These are phyloP conservation scores for Penaeus monodon DNA, from an alignment of 2,888 invertebrate species.

Conservation along the genomic window DNA sequence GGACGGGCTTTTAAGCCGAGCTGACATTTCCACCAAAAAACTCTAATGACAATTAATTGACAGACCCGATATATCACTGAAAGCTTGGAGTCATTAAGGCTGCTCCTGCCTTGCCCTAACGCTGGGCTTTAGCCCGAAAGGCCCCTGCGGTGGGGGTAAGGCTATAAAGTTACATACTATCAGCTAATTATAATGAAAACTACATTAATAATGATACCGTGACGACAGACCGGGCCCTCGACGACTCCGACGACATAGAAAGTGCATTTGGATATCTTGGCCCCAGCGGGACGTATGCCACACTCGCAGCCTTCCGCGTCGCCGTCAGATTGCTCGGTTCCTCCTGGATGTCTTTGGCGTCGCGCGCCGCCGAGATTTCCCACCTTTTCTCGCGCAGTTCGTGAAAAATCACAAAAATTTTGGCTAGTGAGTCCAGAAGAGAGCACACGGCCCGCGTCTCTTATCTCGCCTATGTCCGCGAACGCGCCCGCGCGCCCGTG, in stretches of 20 bases:
- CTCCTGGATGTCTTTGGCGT: not conserved
- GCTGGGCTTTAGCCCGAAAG: constrained; percentile 11
- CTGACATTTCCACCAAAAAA: constrained; percentile 55
- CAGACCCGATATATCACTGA: constrained; percentile 51
- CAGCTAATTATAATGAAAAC: constrained; percentile 58
- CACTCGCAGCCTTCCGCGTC: not conserved
- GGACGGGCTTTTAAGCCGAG: constrained; percentile 46
- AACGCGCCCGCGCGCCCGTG: not conserved
- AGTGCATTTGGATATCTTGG: constrained; percentile 49
- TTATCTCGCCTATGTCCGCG: not conserved
- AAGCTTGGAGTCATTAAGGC: constrained; percentile 20
- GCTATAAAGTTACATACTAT: constrained; percentile 59
- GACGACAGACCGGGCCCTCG: constrained; percentile 45
- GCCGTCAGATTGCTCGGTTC: too few species aligned
- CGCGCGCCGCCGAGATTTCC: not conserved
- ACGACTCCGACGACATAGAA: constrained; percentile 38
- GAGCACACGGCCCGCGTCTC: not conserved
- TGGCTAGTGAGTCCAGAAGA: too few species aligned
- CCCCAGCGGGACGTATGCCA: not conserved
- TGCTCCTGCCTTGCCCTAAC: not conserved
- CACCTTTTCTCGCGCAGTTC: too few species aligned
- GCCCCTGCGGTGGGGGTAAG: constrained; percentile 32
- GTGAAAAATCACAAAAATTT: too few species aligned
- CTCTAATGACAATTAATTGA: constrained; percentile 57
- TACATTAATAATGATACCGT: constrained; percentile 56